These are phyloP conservation scores for Muscidifurax raptorellus DNA, from an alignment of 1,140 invertebrate species.

Conservation along the genomic window DNA sequence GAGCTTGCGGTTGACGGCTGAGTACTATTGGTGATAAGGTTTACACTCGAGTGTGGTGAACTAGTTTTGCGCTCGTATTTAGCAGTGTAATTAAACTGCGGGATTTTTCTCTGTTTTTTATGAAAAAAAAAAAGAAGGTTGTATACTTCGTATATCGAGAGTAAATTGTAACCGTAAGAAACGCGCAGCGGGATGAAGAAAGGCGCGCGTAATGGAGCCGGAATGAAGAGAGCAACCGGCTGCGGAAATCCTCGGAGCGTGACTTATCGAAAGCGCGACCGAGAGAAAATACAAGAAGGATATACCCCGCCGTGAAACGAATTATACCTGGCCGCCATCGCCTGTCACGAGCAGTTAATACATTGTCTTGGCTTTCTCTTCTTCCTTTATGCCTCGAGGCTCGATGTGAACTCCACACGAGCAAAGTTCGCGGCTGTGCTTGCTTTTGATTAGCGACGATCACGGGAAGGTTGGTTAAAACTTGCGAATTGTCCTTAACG, in stretches of 20 bases:
- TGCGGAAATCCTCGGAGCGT: slow-evolving; percentile 34
- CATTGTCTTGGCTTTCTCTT: background rate
- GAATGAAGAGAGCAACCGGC: background rate
- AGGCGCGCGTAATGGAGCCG: background rate
- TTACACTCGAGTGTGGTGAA: too few species aligned
- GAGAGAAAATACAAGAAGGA: background rate
- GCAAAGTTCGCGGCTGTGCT: background rate
- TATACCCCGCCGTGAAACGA: slow-evolving; percentile 7
- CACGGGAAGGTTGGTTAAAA: background rate
- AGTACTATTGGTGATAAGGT: too few species aligned
- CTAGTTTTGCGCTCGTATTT: background rate
- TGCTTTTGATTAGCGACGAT: background rate
- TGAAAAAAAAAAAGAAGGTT: background rate
- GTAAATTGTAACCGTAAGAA: background rate
- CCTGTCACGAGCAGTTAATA: slow-evolving; percentile 45
- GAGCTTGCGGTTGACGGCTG: slow-evolving; percentile 1
- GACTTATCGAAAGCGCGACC: slow-evolving; percentile 35
- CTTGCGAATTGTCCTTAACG: background rate
- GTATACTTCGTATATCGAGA: background rate
- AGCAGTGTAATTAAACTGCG: background rate
- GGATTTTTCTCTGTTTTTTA: background rate
- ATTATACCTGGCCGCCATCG: background rate
- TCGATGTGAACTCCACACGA: too few species aligned
- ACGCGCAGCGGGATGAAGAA: background rate
- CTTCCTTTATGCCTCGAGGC: background rate